Evolutionary conservation across 1,140 invertebrate species (phyloP).

Genomic region (Stenopsyche tienmushanensis): DNA sequence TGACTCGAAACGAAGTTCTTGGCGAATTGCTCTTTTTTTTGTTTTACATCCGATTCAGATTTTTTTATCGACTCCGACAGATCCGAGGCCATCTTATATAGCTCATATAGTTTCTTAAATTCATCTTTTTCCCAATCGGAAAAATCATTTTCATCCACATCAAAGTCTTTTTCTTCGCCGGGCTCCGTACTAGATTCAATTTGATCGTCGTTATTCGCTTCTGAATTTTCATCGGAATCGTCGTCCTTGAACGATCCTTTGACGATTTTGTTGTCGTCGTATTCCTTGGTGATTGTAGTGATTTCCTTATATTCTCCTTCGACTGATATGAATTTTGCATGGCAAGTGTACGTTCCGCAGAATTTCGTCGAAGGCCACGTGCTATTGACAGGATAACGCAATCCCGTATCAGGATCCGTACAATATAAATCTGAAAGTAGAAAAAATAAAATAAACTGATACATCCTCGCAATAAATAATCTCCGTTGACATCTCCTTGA

Average conservation of each 20-base stretch:
- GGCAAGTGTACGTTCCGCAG: constrained; percentile 53
- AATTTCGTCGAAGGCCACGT: constrained; percentile 51
- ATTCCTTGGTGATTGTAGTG: not conserved
- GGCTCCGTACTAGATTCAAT: not conserved
- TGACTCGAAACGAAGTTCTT: too few relatives aligned
- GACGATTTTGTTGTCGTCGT: not conserved
- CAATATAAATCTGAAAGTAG: constrained; percentile 49
- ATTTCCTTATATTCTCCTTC: constrained; percentile 2
- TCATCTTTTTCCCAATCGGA: constrained; percentile 3
- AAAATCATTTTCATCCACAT: not conserved
- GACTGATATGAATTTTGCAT: constrained; percentile 30
- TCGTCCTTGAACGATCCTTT: not conserved
- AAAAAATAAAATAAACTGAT: too few relatives aligned
- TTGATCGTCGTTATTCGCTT: not conserved
- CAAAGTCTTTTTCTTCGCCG: not conserved
- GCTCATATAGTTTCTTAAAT: not conserved
- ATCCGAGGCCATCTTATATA: constrained; percentile 11
- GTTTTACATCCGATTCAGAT: not conserved
- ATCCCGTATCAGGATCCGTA: constrained; percentile 51
- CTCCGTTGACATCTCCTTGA: too few relatives aligned
- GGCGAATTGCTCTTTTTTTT: not conserved
- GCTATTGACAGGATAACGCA: constrained; percentile 47
- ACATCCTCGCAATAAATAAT: too few relatives aligned
- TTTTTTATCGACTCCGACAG: constrained; percentile 1
- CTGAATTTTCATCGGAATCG: not conserved